Evolutionary conservation across 2,797 vertebrate genomes (phyloP), one percentile per base, ranked within the genome.

Genomic region (Channallabes apus): DNA sequence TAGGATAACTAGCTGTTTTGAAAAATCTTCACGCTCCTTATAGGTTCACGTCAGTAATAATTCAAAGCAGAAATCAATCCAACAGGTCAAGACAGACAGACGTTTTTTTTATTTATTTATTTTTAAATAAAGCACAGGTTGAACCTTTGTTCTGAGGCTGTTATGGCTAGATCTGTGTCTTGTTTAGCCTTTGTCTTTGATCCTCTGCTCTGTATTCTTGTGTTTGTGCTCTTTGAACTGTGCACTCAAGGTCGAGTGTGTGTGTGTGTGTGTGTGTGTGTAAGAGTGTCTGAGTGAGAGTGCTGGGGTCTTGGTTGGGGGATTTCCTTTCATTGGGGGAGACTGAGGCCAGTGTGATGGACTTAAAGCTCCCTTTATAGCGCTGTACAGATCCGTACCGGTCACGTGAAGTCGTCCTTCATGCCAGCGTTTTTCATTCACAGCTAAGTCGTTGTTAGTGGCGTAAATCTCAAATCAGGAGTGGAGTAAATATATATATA

Each of bases 191-290:
- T 80, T 18, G 24, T 46, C 92, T 93, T 92, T 92, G 92, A 93
- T 92, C 90, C 85, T 29, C 65, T 0, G 54, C 46, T 65, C 84
- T 38, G 29, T 12, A 46, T 27, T 82, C 87, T 90, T 83, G 88
- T 87, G 80, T 85, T 87, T 54, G 29, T 84, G 81, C 87, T 90
- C 87, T 93, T 92, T 94, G 91, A 93, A 93, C 93, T 90, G 89
- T 88, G 86, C 9, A 90, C 86, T 56, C 54, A 82, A 62, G 84
- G 41, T 85, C 86, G 78, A 24, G 86, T 85, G 84, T 56, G 56
- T 72, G 85, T 87, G 91, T 88, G 83, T 68, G 85, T 87, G 91
- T 88, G 84, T 81, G 86, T 85, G 85, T 56, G 35, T 72, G 86
- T 86, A 51, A 51, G 90, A 88, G 83, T 61, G 86, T 84, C 85